Base-by-base conservation (phyloP, 2,888 invertebrate genomes). In the Zonitis immaculata region DNA sequence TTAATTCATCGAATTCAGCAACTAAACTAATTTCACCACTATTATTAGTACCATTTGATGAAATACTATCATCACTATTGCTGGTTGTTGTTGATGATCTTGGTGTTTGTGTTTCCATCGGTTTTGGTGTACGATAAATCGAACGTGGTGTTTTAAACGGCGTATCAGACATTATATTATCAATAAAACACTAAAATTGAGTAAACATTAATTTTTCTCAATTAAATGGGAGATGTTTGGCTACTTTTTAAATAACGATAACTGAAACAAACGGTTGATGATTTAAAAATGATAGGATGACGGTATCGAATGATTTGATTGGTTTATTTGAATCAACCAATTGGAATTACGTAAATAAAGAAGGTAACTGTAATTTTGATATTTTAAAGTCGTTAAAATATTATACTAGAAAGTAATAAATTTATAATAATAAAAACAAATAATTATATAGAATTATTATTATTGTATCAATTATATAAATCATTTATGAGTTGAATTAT, bases 1-100 rank as follows among this genome's bases (percentile, higher is more conserved):
- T 57, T 18, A 68, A 47, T 44, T 69, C 69, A 53, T 69, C 69
- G 47, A 61, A 68, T 52, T 65, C 51, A 6, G 65, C 69, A 12
- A 66, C 58, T 26, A 68, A 58, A 6, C 65, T 62, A 11, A 69
- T 51, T 12, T 63, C 61, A 18, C 51, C 44, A 48, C 35, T 44
- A 26, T 44, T 50, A 27, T 61, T 55, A 54, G 46, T 50, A 42
- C 25, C 48, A 28, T 45, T 60, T 4, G 47, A 47, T 1, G 54
- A 49, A 7, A 61, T 46, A 42, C 67, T 68, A 35, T 65, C 67
- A 18, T 66, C 66, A 47, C 62, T 65, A 42, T 65, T 65, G 12
- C 63, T 65, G 32, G 43, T 42, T 11, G 32, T 54, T 51, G 26
- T 57, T 42, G 58, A 56, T 30, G 54, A 48, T 28, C 45, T 12